Percentiles rank a stretch among this genome's conserved stretches.
phyloP scores from a whole-genome alignment of 2,888 invertebrate genomes.

The Malacosoma neustria region DNA sequence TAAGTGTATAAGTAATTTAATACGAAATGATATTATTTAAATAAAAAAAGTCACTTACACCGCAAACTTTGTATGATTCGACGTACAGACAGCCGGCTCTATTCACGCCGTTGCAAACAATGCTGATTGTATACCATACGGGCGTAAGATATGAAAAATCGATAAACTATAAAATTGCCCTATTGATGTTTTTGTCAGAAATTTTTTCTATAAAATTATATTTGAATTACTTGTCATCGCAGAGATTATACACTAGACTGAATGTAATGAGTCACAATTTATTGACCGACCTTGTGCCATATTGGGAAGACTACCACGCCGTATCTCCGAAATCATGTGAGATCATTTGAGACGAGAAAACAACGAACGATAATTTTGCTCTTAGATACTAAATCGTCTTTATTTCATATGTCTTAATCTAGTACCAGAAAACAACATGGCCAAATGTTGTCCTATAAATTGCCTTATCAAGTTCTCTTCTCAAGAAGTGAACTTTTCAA shows the following conservation, averaged over 20 bases:
- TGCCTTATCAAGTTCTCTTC: too few relatives aligned
- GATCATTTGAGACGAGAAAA: too few relatives aligned
- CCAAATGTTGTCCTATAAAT: too few relatives aligned
- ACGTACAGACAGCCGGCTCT: slow-evolving; percentile 20
- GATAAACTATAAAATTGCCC: slow-evolving; percentile 30
- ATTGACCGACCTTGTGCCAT: slow-evolving; percentile 20
- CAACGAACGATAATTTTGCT: too few relatives aligned
- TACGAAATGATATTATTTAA: too few relatives aligned
- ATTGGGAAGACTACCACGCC: slow-evolving; percentile 8
- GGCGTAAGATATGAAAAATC: slow-evolving; percentile 32
- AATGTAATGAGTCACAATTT: slow-evolving; percentile 20
- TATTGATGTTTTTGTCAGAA: slow-evolving; percentile 18
- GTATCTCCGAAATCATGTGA: background rate
- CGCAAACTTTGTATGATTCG: background rate
- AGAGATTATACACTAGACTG: too few relatives aligned
- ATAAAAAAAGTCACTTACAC: too few relatives aligned
- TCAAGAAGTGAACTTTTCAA: too few relatives aligned
- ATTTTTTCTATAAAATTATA: slow-evolving; percentile 2
- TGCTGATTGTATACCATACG: slow-evolving; percentile 16
- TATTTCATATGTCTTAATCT: too few relatives aligned
- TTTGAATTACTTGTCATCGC: slow-evolving; percentile 5
- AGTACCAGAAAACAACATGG: too few relatives aligned
- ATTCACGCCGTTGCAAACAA: slow-evolving; percentile 27
- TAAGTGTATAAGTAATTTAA: too few relatives aligned
- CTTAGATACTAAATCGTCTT: too few relatives aligned